Conservation (phyloP, 2,113 vertebrate genomes). For the Probosciger aterrimus region DNA sequence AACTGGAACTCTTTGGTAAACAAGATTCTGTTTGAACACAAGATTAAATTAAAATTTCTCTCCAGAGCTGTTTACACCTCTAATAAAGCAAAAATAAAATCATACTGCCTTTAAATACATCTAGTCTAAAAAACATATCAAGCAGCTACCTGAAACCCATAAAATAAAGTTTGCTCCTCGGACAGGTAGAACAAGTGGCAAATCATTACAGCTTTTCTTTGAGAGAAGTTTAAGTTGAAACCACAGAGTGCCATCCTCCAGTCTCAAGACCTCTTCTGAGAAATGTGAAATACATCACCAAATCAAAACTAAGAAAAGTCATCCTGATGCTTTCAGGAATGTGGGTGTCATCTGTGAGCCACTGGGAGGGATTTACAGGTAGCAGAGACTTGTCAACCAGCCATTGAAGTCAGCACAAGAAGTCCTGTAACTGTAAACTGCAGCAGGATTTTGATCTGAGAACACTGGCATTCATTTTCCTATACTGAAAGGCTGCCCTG, state of each 20-base stretch:
- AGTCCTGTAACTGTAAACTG: background rate
- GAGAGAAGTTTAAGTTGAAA: background rate
- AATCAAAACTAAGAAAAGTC: background rate
- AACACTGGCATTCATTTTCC: background rate
- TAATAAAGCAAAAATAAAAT: background rate
- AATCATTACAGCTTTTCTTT: background rate
- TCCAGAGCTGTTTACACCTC: background rate
- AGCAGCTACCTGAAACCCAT: background rate
- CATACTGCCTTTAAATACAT: background rate
- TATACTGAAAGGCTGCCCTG: background rate
- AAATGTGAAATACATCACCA: background rate
- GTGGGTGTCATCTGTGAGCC: background rate
- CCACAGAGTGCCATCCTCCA: background rate
- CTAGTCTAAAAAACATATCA: background rate
- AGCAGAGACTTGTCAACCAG: background rate
- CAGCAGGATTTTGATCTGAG: background rate
- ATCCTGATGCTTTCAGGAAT: background rate
- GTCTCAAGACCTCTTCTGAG: background rate
- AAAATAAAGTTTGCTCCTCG: background rate
- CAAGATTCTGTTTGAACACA: background rate
- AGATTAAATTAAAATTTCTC: background rate
- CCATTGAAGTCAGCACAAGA: background rate
- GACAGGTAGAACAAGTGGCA: background rate
- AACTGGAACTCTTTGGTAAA: background rate
- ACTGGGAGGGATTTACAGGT: background rate